Conservation (phyloP, 2,797 vertebrate genomes). For the Sternarchorhynchus goeldii region DNA sequence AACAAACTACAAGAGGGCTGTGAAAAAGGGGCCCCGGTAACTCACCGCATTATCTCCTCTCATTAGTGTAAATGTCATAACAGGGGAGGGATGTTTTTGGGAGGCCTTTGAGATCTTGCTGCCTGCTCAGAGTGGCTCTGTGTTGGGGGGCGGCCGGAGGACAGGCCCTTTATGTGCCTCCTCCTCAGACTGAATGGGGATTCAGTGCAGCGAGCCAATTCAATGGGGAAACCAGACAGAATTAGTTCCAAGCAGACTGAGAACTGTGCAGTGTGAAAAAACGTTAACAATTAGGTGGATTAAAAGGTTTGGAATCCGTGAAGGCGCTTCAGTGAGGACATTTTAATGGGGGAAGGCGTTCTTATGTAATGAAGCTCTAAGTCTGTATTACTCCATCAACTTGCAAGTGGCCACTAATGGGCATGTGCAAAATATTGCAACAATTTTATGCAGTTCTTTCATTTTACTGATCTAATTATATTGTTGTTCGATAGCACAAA, state of each 20-base stretch:
- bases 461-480: too few species aligned
- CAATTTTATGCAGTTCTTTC: too few species aligned
- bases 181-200: slow-evolving; percentile 35
- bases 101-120: slow-evolving; percentile 48
- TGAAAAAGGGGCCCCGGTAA: slow-evolving; percentile 20
- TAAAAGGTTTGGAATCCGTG: slow-evolving; percentile 46
- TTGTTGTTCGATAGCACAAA: too few species aligned
- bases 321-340: slow-evolving; percentile 3
- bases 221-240: slow-evolving; percentile 58
- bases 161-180: slow-evolving; percentile 47
- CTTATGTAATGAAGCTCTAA: slow-evolving; percentile 3
- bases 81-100: slow-evolving; percentile 49
- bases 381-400: slow-evolving; percentile 18
- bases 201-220: slow-evolving; percentile 53
- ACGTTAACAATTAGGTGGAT: slow-evolving; percentile 50
- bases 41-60: slow-evolving; percentile 44
- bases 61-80: slow-evolving; percentile 53
- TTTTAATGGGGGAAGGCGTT: slow-evolving; percentile 10
- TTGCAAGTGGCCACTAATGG: slow-evolving; percentile 17
- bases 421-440: slow-evolving; percentile 15
- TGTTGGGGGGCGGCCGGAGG: slow-evolving; percentile 31
- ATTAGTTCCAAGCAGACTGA: slow-evolving; percentile 54
- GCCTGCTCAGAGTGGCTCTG: slow-evolving; percentile 31
- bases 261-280: slow-evolving; percentile 34
- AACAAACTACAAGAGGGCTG: slow-evolving; percentile 24